phyloP scores from a whole-genome alignment of 2,797 vertebrate genomes.

The Allobates femoralis region DNA sequence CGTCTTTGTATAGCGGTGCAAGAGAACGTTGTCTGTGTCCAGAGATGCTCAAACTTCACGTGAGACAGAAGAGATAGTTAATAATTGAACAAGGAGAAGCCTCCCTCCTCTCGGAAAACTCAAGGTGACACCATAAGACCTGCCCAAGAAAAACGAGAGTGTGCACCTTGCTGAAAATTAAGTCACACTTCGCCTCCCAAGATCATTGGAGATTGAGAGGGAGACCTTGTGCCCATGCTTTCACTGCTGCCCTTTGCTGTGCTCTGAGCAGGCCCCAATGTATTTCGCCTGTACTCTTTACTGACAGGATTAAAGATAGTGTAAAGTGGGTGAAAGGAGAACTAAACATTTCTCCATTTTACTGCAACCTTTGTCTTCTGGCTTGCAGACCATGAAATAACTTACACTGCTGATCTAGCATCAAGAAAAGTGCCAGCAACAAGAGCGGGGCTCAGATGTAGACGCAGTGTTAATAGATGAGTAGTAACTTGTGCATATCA shows the following conservation, averaged over 20 bases:
- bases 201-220: constrained; percentile 49
- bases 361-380: constrained; percentile 47
- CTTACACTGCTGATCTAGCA: constrained; percentile 37
- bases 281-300: constrained; percentile 21
- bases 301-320: constrained; percentile 40
- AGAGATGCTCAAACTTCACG: constrained; percentile 10
- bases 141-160: constrained; percentile 48
- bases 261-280: constrained; percentile 34
- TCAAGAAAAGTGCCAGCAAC: constrained; percentile 10
- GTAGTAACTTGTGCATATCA: too few relatives aligned
- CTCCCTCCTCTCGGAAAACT: constrained; percentile 35
- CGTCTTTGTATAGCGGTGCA: constrained; percentile 16
- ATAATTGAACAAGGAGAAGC: constrained; percentile 53
- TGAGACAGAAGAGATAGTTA: constrained; percentile 35
- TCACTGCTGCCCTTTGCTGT: constrained; percentile 37
- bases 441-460: neutral
- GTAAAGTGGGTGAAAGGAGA: constrained; percentile 45
- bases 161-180: constrained; percentile 60
- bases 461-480: neutral
- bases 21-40: constrained; percentile 5
- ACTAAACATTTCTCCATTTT: constrained; percentile 53
- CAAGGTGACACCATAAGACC: constrained; percentile 54
- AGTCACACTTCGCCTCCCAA: constrained; percentile 61
- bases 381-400: constrained; percentile 53
- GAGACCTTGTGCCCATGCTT: constrained; percentile 30